Evolutionary conservation across 2,113 vertebrate genomes (phyloP).

Genomic region (Otolemur garnettii): DNA sequence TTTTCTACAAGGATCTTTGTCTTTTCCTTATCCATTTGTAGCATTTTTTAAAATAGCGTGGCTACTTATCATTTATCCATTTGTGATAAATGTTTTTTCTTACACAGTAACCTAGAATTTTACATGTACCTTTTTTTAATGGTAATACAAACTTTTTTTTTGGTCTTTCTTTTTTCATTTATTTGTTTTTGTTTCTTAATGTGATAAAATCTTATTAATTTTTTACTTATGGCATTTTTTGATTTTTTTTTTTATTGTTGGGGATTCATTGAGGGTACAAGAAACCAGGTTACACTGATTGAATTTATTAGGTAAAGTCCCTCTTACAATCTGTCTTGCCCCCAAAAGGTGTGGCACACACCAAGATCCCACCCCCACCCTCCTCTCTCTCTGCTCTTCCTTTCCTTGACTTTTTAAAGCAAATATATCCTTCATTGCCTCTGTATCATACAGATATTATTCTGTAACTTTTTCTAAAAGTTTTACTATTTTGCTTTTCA

Average conservation of each 20-base stretch:
- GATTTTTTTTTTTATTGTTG: too few species aligned
- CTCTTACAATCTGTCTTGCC: too few species aligned
- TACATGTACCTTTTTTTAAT: background rate
- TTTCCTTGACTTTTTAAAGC: background rate
- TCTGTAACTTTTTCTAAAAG: background rate
- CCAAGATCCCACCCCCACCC: too few species aligned
- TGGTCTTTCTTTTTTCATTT: background rate
- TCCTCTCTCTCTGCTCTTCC: too few species aligned
- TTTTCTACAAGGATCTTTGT: background rate
- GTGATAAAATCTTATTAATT: background rate
- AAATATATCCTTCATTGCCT: background rate
- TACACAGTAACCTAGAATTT: background rate
- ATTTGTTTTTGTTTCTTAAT: background rate
- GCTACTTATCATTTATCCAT: background rate
- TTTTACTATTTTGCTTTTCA: background rate
- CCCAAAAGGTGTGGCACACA: too few species aligned
- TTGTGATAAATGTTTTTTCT: background rate
- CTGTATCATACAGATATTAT: background rate
- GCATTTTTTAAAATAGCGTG: background rate
- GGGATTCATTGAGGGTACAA: too few species aligned
- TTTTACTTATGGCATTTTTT: background rate
- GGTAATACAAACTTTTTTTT: background rate
- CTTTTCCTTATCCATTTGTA: background rate
- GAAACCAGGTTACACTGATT: too few species aligned
- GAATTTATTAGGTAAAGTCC: too few species aligned